phyloP scores from a whole-genome alignment of 2,113 vertebrate species.

The Noturus placidus region DNA sequence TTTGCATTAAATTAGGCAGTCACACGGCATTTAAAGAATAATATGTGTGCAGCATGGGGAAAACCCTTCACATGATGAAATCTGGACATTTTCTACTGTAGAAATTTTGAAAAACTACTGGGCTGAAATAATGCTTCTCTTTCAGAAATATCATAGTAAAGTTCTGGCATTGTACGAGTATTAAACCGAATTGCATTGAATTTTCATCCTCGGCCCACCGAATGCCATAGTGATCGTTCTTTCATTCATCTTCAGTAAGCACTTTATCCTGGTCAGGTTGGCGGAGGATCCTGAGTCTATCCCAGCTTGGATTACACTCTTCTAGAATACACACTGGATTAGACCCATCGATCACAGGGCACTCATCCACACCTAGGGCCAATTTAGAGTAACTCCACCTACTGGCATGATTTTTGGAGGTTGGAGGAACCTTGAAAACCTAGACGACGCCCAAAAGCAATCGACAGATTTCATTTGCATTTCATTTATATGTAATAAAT shows the following conservation, averaged over 20 bases:
- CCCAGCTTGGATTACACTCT: background rate
- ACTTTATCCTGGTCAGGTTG: background rate
- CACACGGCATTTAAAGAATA: background rate
- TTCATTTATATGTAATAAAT: background rate
- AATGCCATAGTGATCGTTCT: background rate
- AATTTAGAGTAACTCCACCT: background rate
- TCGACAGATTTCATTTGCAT: background rate
- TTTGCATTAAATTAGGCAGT: conserved; percentile 4
- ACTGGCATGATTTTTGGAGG: background rate
- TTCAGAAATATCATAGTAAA: background rate
- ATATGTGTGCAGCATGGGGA: background rate
- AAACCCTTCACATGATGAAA: background rate
- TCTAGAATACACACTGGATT: background rate
- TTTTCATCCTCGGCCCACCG: too few species aligned
- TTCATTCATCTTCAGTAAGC: background rate
- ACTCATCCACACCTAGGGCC: background rate
- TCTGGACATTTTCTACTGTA: background rate
- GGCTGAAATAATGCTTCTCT: background rate
- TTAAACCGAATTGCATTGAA: background rate
- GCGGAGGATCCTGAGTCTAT: background rate
- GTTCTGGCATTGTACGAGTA: background rate
- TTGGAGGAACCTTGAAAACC: background rate
- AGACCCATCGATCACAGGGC: too few species aligned
- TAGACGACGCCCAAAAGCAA: background rate
- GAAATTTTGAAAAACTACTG: background rate